Conservation (phyloP, 2,113 vertebrate species). For the Mus spicilegus region DNA sequence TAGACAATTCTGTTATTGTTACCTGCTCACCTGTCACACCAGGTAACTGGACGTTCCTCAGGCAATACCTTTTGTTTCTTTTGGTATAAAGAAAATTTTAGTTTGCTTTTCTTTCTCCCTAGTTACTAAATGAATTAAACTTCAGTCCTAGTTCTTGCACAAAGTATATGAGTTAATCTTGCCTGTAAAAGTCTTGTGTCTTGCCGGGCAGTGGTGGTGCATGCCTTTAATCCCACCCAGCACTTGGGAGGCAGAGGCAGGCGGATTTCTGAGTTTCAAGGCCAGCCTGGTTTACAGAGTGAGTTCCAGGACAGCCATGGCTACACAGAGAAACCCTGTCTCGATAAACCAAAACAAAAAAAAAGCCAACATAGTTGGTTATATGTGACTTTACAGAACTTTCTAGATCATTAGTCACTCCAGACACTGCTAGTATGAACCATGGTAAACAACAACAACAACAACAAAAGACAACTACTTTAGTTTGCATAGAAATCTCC, state of each 20-base stretch:
- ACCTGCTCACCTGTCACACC: not conserved
- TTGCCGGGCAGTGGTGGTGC: not conserved
- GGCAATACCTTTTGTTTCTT: not conserved
- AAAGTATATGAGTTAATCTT: not conserved
- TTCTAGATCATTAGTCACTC: not conserved
- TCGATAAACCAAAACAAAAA: no score
- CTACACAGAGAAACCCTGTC: no score
- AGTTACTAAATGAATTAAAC: conserved; percentile 36
- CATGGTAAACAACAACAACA: no score
- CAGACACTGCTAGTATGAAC: not conserved
- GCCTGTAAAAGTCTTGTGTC: not conserved
- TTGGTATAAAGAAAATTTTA: not conserved
- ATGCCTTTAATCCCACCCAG: no score
- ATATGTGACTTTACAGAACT: not conserved
- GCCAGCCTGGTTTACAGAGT: no score
- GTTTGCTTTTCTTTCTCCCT: not conserved
- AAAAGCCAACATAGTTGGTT: not conserved
- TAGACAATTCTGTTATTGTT: not conserved
- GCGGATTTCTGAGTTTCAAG: no score
- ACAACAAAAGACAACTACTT: not conserved
- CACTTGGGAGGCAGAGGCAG: no score
- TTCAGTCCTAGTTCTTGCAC: not conserved
- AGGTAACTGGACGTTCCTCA: not conserved
- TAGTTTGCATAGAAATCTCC: not conserved
- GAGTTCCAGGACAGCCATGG: no score